These are phyloP conservation scores for Hipposideros larvatus DNA, from an alignment of 2,797 vertebrate genomes.

Conservation along the genomic window DNA sequence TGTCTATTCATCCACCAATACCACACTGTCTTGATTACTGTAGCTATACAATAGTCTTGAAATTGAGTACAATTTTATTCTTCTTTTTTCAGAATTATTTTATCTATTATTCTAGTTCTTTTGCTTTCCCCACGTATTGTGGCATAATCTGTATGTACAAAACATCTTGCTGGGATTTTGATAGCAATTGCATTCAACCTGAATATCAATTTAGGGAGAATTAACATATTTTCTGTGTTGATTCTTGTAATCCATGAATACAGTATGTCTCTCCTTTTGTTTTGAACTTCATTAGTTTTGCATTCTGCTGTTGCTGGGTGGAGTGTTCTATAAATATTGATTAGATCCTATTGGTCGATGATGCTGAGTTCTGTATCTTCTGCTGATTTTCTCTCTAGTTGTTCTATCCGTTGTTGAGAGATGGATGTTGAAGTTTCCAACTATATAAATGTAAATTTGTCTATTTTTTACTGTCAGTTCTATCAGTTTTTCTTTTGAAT, in stretches of 20 bases:
- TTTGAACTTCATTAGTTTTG: not conserved
- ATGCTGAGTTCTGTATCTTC: not conserved
- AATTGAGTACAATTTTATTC: slow-evolving; percentile 24
- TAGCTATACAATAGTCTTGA: not conserved
- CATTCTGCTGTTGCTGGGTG: not conserved
- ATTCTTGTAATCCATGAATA: slow-evolving; percentile 19
- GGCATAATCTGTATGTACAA: not conserved
- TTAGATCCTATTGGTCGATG: not conserved
- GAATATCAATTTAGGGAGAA: not conserved
- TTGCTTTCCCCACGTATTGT: slow-evolving; percentile 5
- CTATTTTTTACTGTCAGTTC: not conserved
- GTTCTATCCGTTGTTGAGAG: not conserved
- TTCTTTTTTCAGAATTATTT: slow-evolving; percentile 45
- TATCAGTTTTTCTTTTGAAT: not conserved
- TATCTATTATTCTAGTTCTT: slow-evolving; percentile 39
- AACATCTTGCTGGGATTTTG: not conserved
- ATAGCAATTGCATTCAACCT: not conserved
- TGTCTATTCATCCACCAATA: not conserved
- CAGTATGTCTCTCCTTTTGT: not conserved
- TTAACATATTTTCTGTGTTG: not conserved
- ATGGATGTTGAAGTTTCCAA: not conserved
- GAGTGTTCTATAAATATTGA: not conserved
- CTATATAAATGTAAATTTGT: not conserved
- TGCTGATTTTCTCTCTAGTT: not conserved
- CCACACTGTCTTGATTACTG: not conserved